A percentile compares a stretch with the other conserved stretches of the same genome.
phyloP scores from a whole-genome alignment of 2,113 vertebrate species.

The Pycnonotus jocosus region DNA sequence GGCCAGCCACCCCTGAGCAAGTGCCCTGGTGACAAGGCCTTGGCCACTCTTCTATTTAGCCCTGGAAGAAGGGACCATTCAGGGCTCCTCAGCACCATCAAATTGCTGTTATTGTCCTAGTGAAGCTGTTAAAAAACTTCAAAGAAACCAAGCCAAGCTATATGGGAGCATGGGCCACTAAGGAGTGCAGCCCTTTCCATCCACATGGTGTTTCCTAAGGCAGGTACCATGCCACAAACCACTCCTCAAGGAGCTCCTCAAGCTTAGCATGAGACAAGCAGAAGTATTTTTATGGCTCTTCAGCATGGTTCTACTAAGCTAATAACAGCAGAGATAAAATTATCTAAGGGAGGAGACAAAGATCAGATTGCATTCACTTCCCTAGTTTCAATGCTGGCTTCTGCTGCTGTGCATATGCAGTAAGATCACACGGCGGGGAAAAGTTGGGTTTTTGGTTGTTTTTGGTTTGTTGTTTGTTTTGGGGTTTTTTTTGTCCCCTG shows the following conservation, averaged over 20 bases:
- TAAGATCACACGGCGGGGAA: background rate
- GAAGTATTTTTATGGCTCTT: background rate
- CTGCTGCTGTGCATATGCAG: background rate
- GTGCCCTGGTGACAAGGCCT: background rate
- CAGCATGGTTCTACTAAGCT: background rate
- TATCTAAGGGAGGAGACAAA: background rate
- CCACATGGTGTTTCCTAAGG: background rate
- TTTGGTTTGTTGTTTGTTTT: too few species aligned
- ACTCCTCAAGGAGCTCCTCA: fast-evolving
- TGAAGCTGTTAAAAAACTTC: background rate
- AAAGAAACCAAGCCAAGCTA: background rate
- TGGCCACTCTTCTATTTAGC: background rate
- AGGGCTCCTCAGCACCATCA: background rate
- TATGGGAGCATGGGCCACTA: background rate
- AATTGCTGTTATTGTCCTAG: background rate
- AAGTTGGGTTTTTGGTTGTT: background rate
- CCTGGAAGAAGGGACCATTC: background rate
- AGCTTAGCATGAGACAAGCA: background rate
- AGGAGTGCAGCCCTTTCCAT: background rate
- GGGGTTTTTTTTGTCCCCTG: background rate
- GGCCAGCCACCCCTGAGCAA: background rate
- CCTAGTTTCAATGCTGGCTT: background rate
- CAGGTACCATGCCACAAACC: background rate
- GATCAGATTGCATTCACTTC: background rate
- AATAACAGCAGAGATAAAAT: background rate